Conservation (phyloP, 2,113 vertebrate genomes). For the Oncorhynchus nerka region DNA sequence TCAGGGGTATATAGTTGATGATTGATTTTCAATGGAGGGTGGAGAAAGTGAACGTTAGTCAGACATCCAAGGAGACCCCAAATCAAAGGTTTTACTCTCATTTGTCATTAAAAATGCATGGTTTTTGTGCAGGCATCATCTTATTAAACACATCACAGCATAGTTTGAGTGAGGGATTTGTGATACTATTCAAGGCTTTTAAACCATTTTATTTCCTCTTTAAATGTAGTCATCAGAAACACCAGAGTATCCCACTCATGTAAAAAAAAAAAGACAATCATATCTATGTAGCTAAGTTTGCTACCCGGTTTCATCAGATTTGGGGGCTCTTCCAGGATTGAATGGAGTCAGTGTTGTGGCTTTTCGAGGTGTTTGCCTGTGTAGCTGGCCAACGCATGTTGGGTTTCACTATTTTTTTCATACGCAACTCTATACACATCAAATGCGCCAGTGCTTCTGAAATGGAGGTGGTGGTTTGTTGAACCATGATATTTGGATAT, state of each 20-base stretch:
- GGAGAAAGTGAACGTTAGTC: neutral
- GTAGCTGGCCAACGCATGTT: neutral
- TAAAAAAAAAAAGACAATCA: neutral
- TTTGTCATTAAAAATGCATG: neutral
- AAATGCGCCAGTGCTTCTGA: too few relatives aligned
- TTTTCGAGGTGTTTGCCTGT: neutral
- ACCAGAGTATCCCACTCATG: neutral
- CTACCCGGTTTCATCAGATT: too few relatives aligned
- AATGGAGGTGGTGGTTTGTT: too few relatives aligned
- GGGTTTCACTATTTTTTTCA: neutral
- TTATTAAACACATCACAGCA: neutral
- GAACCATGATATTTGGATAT: too few relatives aligned
- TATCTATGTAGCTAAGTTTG: neutral
- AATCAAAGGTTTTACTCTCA: neutral
- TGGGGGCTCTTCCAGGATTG: neutral
- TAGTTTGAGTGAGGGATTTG: neutral
- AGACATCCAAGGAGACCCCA: neutral
- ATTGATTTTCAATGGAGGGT: neutral
- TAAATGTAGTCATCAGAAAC: neutral
- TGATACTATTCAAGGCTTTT: neutral
- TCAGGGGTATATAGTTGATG: neutral
- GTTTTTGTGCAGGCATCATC: neutral
- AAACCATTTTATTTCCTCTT: neutral
- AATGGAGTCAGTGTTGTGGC: neutral
- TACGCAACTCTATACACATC: too few relatives aligned